Base-by-base conservation (phyloP, 2,113 vertebrate genomes). In the Brachypodius melanocephalos region DNA sequence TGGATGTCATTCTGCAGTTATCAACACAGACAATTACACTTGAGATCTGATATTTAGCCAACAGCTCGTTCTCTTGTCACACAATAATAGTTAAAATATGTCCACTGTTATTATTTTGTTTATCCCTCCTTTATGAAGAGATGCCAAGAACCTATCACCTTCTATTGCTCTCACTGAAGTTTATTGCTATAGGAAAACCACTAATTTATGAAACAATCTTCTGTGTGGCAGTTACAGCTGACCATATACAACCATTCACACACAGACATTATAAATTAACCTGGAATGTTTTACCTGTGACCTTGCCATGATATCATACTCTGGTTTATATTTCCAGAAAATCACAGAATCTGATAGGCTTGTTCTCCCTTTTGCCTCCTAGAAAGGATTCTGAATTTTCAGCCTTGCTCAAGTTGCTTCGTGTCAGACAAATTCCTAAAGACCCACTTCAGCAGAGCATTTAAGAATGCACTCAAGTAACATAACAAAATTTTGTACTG, bases 291-390 rank as follows among this genome's bases (percentile, higher is more conserved):
- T 94, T 94, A 93, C 80, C 65, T 93, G 22, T 84, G 90, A 95
- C 95, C 94, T 97, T 95, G 91, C 95, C 86, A 79, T 91, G 74
- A 25, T 65, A 73, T 54, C 72, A 31, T 92, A 63, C 66, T 88
- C 75, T 90, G 71, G 87, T 96, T 97, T 97, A 68, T 96, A 69
- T 80, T 96, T 91, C 76, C 63, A 95, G 67, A 96, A 91, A 76
- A 95, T 90, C 85, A 83, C 83, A 88, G 80, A 93, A 88, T 86
- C 88, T 62, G 54, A 88, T 57, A 90, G 81, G 78, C 57, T 93
- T 76, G 52, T 84, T 76, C 31, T 88, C 78, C 69, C 81, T 42
- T 81, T 87, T 94, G 69, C 55, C 31, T 85, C 46, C 49, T 75
- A 79, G 69, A 97, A 96, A 94, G 14, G 14, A 79, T 76, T 87